These are phyloP conservation scores for Idaea dimidiata DNA, from an alignment of 2,888 invertebrate species.

Conservation along the genomic window DNA sequence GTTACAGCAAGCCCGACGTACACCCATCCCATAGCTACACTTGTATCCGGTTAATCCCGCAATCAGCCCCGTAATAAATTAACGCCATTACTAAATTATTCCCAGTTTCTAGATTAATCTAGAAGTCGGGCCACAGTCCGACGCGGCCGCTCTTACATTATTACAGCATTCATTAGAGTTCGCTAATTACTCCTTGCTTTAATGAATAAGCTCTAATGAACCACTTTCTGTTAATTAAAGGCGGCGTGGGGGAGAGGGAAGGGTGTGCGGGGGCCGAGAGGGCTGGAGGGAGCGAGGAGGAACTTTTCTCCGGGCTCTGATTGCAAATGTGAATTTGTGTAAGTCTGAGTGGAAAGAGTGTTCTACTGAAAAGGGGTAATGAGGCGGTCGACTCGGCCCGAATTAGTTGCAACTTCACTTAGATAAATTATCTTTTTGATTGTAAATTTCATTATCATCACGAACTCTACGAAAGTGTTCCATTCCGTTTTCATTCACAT, in stretches of 20 bases:
- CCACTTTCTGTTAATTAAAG: slow-evolving; percentile 95
- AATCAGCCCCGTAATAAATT: slow-evolving; percentile 74
- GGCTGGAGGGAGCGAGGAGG: slow-evolving; percentile 46
- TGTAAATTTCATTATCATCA: slow-evolving; percentile 18
- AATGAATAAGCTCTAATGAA: slow-evolving; percentile 95
- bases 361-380: slow-evolving; percentile 78
- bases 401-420: slow-evolving; percentile 69
- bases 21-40: slow-evolving; percentile 18
- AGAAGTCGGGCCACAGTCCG: slow-evolving; percentile 77
- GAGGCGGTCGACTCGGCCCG: slow-evolving; percentile 70
- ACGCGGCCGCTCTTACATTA: slow-evolving; percentile 84
- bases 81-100: slow-evolving; percentile 77
- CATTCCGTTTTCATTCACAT: not conserved
- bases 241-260: slow-evolving; percentile 83
- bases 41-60: slow-evolving; percentile 59
- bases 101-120: slow-evolving; percentile 77
- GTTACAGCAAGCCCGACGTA: slow-evolving; percentile 19
- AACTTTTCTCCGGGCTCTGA: slow-evolving; percentile 79
- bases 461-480: not conserved
- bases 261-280: slow-evolving; percentile 60
- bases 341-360: slow-evolving; percentile 78
- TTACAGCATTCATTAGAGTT: slow-evolving; percentile 92
- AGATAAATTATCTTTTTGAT: slow-evolving; percentile 42
- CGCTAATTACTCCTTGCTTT: slow-evolving; percentile 94
- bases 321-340: slow-evolving; percentile 82